phyloP scores from a whole-genome alignment of 2,113 vertebrate genomes.

The Callionymus lyra region DNA sequence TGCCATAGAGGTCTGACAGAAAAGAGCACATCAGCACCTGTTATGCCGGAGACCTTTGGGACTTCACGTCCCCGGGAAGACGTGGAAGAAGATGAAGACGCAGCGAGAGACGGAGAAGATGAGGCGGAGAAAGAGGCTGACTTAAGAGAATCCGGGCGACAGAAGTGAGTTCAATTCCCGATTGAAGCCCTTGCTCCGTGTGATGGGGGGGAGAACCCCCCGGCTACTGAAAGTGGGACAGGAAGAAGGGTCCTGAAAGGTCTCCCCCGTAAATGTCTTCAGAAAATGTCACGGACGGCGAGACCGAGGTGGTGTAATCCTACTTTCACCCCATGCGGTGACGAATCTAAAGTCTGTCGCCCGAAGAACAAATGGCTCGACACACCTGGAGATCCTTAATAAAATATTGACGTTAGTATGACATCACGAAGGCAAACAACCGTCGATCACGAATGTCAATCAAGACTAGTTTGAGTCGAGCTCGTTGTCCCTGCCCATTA shows the following conservation, averaged over 20 bases:
- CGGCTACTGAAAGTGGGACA: constrained; percentile 21
- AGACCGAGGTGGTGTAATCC: constrained; percentile 8
- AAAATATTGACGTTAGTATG: too few species aligned
- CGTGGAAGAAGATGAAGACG: constrained; percentile 28
- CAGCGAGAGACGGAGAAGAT: constrained; percentile 1
- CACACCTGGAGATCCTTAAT: too few species aligned
- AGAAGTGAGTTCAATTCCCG: constrained; percentile 31
- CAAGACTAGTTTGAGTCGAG: too few species aligned
- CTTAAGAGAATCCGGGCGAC: constrained; percentile 25
- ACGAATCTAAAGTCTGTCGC: constrained; percentile 11
- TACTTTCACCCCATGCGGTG: constrained; percentile 15
- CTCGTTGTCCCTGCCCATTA: too few species aligned
- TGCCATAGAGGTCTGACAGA: constrained; percentile 7
- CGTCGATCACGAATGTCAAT: too few species aligned
- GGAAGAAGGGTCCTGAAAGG: constrained; percentile 31
- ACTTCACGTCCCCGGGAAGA: constrained; percentile 15
- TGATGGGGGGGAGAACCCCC: constrained; percentile 8
- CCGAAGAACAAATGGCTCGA: too few species aligned
- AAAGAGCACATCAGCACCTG: constrained; percentile 34
- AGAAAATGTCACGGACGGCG: constrained; percentile 29
- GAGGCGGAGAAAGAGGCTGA: neutral
- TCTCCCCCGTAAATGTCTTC: constrained; percentile 35
- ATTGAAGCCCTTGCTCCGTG: constrained; percentile 20
- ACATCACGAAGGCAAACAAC: too few species aligned
- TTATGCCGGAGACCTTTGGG: constrained; percentile 30